These are phyloP conservation scores for Megaceryle alcyon DNA, from an alignment of 2,797 vertebrate genomes.

Conservation along the genomic window DNA sequence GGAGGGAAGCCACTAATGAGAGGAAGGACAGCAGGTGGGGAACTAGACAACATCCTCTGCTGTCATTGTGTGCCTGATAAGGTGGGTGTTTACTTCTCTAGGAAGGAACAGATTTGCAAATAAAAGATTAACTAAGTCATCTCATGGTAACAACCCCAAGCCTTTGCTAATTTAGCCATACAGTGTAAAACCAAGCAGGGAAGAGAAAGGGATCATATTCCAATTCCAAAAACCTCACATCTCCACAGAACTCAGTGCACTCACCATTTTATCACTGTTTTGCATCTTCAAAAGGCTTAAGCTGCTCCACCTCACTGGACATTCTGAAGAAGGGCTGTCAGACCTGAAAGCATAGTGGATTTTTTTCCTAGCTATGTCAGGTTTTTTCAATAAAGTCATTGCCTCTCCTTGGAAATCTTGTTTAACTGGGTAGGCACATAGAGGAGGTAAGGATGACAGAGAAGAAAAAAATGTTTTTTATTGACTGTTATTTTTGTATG, in stretches of 20 bases:
- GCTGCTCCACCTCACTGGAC: neutral
- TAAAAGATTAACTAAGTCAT: slow-evolving; percentile 50
- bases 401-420: neutral
- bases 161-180: neutral
- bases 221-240: neutral
- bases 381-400: neutral
- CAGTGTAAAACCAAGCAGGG: neutral
- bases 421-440: neutral
- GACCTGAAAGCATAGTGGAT: neutral
- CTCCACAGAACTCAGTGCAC: neutral
- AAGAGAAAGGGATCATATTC: neutral
- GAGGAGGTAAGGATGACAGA: neutral
- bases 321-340: neutral
- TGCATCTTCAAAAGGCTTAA: neutral
- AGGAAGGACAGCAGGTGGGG: slow-evolving; percentile 46
- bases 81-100: slow-evolving; percentile 36
- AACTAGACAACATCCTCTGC: slow-evolving; percentile 31
- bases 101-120: slow-evolving; percentile 58
- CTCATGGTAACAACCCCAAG: neutral
- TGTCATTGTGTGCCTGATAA: slow-evolving; percentile 20
- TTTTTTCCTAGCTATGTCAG: neutral
- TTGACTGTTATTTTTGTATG: neutral
- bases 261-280: neutral
- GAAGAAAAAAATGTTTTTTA: neutral
- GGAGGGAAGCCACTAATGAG: slow-evolving; percentile 5